Conservation (phyloP, 2,888 invertebrate genomes). For the Tortricodes alternella region DNA sequence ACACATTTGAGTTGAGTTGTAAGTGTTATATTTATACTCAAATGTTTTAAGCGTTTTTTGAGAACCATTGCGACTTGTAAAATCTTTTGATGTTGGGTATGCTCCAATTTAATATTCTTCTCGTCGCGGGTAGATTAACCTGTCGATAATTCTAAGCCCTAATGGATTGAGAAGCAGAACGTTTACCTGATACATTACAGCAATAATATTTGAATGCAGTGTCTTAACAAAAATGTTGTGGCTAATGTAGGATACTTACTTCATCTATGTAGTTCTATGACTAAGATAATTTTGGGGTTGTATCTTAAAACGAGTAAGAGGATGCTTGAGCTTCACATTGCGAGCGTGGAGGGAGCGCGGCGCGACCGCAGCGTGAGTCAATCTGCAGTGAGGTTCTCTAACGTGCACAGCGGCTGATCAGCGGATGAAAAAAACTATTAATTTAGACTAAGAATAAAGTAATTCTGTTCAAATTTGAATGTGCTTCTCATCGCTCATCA, state of each 20-base stretch:
- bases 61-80: no score
- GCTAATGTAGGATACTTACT: conserved; percentile 53
- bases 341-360: no score
- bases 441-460: no score
- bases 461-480: no score
- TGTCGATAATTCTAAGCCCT: neutral
- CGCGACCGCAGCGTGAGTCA: no score
- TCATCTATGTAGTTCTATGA: conserved; percentile 46
- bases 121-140: neutral
- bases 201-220: conserved; percentile 64
- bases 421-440: no score
- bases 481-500: no score
- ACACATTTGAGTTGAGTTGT: neutral
- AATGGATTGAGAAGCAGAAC: conserved; percentile 22
- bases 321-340: conserved; percentile 64
- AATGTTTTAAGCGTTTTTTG: neutral
- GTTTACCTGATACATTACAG: conserved; percentile 39
- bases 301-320: conserved; percentile 52
- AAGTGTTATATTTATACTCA: neutral
- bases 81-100: neutral
- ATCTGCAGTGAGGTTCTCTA: no score
- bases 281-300: conserved; percentile 61
- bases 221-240: conserved; percentile 72
- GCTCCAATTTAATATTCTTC: neutral
- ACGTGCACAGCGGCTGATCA: no score